These are phyloP conservation scores for Pseudotriccus pelzelni DNA, from an alignment of 2,797 vertebrate species.

Conservation along the genomic window DNA sequence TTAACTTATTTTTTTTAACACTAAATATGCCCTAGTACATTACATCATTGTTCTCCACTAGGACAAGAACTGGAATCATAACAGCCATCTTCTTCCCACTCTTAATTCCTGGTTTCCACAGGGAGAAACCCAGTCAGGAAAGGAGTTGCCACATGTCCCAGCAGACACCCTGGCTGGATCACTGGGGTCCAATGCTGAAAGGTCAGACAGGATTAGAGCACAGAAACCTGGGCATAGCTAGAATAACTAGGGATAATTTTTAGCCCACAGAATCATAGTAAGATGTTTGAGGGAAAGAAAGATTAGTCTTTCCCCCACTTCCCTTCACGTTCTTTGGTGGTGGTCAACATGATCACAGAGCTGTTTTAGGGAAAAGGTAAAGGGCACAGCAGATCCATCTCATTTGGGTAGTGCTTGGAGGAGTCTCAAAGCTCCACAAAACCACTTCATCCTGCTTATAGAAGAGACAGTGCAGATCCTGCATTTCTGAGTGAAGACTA, in stretches of 20 bases:
- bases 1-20: neutral
- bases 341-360: neutral
- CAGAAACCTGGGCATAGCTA: neutral
- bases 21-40: neutral
- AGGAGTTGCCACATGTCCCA: neutral
- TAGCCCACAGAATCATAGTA: neutral
- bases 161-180: neutral
- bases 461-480: neutral
- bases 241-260: neutral
- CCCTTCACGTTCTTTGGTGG: neutral
- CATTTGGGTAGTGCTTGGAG: neutral
- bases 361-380: neutral
- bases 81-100: neutral
- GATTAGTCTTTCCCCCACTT: neutral
- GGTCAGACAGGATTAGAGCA: neutral
- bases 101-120: neutral
- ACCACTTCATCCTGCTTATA: neutral
- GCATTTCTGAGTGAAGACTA: neutral
- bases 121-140: neutral
- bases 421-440: neutral
- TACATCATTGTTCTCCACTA: rapidly evolving
- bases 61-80: neutral
- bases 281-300: neutral
- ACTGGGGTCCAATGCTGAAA: neutral
- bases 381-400: neutral